phyloP scores from a whole-genome alignment of 1,140 invertebrate species.

The Aphaenogaster floridana region DNA sequence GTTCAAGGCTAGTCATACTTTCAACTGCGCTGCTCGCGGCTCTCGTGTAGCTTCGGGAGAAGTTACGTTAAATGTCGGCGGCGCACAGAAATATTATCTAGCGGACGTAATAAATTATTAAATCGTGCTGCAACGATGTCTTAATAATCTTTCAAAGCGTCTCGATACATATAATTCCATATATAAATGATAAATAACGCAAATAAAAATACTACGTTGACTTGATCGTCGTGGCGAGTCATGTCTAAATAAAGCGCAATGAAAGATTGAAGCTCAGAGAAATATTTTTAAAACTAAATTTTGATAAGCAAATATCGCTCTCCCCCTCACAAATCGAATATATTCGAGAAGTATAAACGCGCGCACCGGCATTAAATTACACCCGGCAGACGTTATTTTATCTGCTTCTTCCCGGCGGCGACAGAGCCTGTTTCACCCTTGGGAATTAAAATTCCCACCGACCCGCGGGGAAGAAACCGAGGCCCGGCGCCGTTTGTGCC shows the following conservation, averaged over 20 bases:
- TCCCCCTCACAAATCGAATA: not conserved
- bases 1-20: constrained; percentile 66
- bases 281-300: not conserved
- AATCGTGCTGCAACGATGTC: constrained; percentile 20
- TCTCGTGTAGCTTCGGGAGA: constrained; percentile 45
- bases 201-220: not conserved
- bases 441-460: constrained; percentile 60
- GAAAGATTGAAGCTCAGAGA: not conserved
- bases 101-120: constrained; percentile 59
- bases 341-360: constrained; percentile 18
- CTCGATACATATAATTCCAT: not conserved
- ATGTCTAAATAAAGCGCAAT: not conserved
- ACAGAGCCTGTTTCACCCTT: constrained; percentile 22
- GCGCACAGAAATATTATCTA: constrained; percentile 37
- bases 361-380: constrained; percentile 39
- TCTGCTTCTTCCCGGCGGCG: constrained; percentile 40
- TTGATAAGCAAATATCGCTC: not conserved
- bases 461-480: constrained; percentile 12
- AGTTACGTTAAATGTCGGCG: constrained; percentile 42
- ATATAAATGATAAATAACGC: not conserved
- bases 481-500: constrained; percentile 11
- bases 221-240: not conserved
- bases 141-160: constrained; percentile 30
- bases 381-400: constrained; percentile 56
- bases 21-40: constrained; percentile 36